Base-by-base conservation (phyloP, 2,113 vertebrate genomes). In the Corydoras sp. region DNA sequence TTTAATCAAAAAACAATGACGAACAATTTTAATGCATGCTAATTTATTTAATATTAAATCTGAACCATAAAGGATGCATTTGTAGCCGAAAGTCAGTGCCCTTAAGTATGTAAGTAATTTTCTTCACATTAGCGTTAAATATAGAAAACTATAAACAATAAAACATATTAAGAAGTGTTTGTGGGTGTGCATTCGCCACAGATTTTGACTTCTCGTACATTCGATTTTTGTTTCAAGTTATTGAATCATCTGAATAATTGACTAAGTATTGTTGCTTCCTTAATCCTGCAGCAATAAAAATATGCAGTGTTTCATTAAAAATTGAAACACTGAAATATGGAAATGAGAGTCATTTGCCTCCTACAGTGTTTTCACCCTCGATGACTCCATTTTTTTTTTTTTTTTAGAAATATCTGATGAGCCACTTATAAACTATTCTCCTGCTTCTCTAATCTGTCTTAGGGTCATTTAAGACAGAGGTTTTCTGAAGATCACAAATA, bases 321-420 rank as follows among this genome's bases (percentile, higher is more conserved):
- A 54, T 71, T 48, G 69, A 72, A 59, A 67, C 77, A 79, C 79
- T 55, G 70, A 84, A 80, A 85, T 80, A 83, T 85, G 69, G 73
- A 81, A 81, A 85, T 77, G 59, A 43, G 7, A 43, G 4, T 43
- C 35, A 43, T 43, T 43, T 8, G 74, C 61, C 2, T 72, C 35
- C 66, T 74, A 73, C 11, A 68, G 58, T 8, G 51, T 53, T 10
- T 53, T 12, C 10, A 53, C 51, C 51, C 10, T 53, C 9, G 11
- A 14, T 53, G 51, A 53, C 35, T 43, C 35, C 35, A 24, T 24
- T 24, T 24, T 24, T 24, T 24, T 24, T 24, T 24, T 24, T 24
- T 43, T 43, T 43, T 4, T 43, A 43, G 35, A 43, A 8, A 53
- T 53, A 53, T 53, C 51, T 53, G 51, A 53, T 53, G 51, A 53